Conservation (phyloP, 2,113 vertebrate genomes). For the Bostrychus sinensis region DNA sequence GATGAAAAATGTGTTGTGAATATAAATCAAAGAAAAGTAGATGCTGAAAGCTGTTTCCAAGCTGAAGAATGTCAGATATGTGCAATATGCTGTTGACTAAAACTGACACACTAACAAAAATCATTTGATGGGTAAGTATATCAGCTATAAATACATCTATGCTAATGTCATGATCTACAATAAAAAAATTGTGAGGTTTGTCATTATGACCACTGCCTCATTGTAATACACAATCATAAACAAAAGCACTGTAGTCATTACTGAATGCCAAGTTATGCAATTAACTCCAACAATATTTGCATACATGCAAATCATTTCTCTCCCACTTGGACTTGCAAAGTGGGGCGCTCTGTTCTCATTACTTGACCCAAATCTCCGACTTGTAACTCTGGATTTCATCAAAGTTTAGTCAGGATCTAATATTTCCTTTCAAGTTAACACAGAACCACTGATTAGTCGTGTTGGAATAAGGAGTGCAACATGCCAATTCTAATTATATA, state of each 20-base stretch:
- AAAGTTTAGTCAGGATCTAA: constrained; percentile 83
- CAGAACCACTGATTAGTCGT: constrained; percentile 75
- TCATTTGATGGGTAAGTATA: not conserved
- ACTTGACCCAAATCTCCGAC: constrained; percentile 81
- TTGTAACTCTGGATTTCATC: constrained; percentile 81
- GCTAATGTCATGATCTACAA: constrained; percentile 2
- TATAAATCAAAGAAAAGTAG: no score
- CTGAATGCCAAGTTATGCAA: constrained; percentile 71
- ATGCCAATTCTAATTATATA: constrained; percentile 75
- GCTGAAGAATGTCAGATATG: no score
- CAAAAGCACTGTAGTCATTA: constrained; percentile 54
- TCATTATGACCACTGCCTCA: constrained; percentile 10
- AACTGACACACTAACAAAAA: no score
- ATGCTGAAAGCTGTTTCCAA: no score
- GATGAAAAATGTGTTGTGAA: no score
- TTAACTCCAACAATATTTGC: constrained; percentile 74
- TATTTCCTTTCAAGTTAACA: constrained; percentile 84
- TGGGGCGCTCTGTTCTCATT: constrained; percentile 82
- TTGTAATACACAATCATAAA: constrained; percentile 27
- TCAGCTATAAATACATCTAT: no score
- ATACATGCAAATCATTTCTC: constrained; percentile 79
- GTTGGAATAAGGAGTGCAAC: constrained; percentile 75
- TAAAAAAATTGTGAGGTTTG: not conserved
- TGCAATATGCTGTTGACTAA: no score
- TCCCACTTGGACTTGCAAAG: constrained; percentile 78